Evolutionary conservation across 2,888 invertebrate genomes (phyloP), one percentile per base, ranked within the genome.

Genomic region (Periphyllus acericola): DNA sequence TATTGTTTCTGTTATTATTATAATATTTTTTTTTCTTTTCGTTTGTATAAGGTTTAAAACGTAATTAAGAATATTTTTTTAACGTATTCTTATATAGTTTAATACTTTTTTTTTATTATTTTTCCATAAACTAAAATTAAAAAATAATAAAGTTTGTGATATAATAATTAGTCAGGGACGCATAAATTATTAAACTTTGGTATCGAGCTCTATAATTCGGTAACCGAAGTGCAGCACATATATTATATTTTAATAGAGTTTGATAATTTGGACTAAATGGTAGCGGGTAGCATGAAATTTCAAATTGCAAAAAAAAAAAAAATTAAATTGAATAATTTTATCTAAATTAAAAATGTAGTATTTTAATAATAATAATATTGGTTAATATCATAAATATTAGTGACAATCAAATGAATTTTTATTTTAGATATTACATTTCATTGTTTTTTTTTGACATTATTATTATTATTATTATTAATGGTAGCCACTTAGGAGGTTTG

Each of bases 371-470:
- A 52, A 85, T 78, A 84, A 78, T 80, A 79, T 72, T 55, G 55
- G 52, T 79, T 55, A 55, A 36, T 86, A 71, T 86, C 52, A 60
- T 86, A 76, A 76, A 80, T 80, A 80, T 86, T 86, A 86, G 86
- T 72, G 86, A 86, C 86, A 86, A 86, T 86, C 86, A 86, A 83
- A 55, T 86, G 36, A 72, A 80, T 86, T 86, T 86, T 79, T 86
- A 86, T 79, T 86, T 86, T 86, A 80, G 86, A 80, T 80, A 80
- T 76, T 75, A 75, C 60, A n/a, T 46, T 76, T n/a, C 72, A 72
- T 83, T 55, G 8, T 74, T 83, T 74, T 32, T 25, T 66, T 68
- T 76, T 75, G n/a, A 1, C 14, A 14, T 46, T 46, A 6, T 36
- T 36, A 36, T 5, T 36, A 36, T 36, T 36, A 36, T 46, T 8